Evolutionary conservation across 2,888 invertebrate genomes (phyloP), one percentile per base, ranked within the genome.

Genomic region (Cabera pusaria): DNA sequence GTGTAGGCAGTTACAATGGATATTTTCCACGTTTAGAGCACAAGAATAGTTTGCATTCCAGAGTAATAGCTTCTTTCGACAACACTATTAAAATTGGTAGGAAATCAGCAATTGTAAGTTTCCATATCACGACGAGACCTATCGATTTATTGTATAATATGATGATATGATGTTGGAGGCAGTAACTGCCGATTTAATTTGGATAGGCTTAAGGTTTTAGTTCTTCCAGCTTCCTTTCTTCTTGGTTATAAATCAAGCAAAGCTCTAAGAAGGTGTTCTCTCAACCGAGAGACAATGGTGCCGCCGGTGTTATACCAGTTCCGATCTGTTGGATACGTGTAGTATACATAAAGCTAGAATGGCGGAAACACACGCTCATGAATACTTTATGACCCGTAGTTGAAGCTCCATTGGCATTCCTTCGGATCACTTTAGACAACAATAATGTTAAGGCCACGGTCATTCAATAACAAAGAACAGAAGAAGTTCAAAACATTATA

Each of bases 331-430:
- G 42, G 40, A 49, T 17, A 33, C 27, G 52, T 56, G 35, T 25
- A 17, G 4, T n/a, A n/a, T n/a, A n/a, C n/a, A n/a, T n/a, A n/a
- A 2, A 14, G 14, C 14, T 37, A 38, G 44, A 21, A 42, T 38
- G 24, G 26, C 72, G 75, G 77, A 76, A 73, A 62, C 66, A 62
- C 57, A 46, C 73, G 61, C 59, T 72, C 76, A 69, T 71, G 72
- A 65, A 73, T 72, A 73, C 67, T 67, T 76, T 68, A 78, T 75
- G 67, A 61, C 56, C 61, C 64, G 57, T 53, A 59, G 64, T 63
- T 43, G 58, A 54, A 53, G 52, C 51, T 54, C 54, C 17, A 12
- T 58, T 54, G 58, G 52, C 52, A 55, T 63, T 61, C 22, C 26
- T 22, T 16, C 23, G 25, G 3, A 55, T 63, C 61, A 17, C 26